Conservation (phyloP, 2,888 invertebrate species). For the Neria commutata region DNA sequence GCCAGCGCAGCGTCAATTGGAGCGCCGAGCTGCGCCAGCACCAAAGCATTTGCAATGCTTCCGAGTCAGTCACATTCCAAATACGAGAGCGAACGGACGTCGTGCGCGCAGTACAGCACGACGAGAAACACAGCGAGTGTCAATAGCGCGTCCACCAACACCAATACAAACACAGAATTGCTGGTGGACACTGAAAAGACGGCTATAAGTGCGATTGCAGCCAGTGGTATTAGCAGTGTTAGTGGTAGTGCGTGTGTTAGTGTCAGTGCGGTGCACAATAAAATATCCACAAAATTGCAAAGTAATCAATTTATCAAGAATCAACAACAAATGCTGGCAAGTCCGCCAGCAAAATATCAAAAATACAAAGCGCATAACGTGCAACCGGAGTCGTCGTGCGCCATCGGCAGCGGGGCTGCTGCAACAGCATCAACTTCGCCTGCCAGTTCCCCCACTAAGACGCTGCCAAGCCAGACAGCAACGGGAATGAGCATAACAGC, state of each 20-base stretch:
- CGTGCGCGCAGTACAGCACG: slow-evolving; percentile 43
- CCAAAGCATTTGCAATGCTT: slow-evolving; percentile 39
- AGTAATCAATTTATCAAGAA: slow-evolving; percentile 56
- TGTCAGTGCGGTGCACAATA: slow-evolving; percentile 33
- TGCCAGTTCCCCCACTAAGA: slow-evolving; percentile 32
- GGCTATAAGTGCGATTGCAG: slow-evolving; percentile 1
- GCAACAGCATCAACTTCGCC: slow-evolving; percentile 11
- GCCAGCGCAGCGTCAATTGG: not conserved
- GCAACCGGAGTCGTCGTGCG: slow-evolving; percentile 17
- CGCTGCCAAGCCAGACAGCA: slow-evolving; percentile 37
- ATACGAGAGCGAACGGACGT: slow-evolving; percentile 54
- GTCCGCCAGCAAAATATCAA: slow-evolving; percentile 24
- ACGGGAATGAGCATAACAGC: slow-evolving; percentile 32
- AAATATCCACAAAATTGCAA: slow-evolving; percentile 56
- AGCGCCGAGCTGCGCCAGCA: slow-evolving; percentile 30
- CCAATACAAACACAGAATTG: not conserved
- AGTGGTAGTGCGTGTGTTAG: slow-evolving; percentile 7
- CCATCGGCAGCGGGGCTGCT: not conserved
- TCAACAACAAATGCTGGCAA: slow-evolving; percentile 37
- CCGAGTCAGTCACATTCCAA: slow-evolving; percentile 58
- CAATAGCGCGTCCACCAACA: not conserved
- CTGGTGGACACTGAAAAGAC: slow-evolving; percentile 5
- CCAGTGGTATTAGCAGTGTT: not conserved
- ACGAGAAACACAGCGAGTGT: slow-evolving; percentile 1
- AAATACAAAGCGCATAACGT: slow-evolving; percentile 26